Percentiles rank a stretch among this genome's conserved stretches.
These are phyloP conservation scores for Stratiolaelaps scimitus DNA, from an alignment of 1,140 invertebrate species.

Conservation along the genomic window DNA sequence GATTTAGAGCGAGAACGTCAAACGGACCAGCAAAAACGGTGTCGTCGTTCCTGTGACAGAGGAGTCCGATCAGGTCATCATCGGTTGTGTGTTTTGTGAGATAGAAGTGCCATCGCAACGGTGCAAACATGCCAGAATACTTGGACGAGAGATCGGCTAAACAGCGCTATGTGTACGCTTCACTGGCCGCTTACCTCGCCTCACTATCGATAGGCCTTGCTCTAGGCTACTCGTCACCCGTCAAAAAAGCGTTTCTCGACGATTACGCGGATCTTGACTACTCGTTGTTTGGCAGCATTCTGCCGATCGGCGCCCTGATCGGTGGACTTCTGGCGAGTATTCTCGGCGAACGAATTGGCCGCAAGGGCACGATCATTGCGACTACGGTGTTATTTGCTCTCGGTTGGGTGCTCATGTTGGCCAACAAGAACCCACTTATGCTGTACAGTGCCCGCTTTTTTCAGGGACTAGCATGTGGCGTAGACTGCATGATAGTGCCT, in stretches of 20 bases:
- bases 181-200: not conserved
- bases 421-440: constrained; percentile 3
- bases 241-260: not conserved
- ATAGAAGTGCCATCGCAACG: no score
- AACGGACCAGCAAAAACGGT: no score
- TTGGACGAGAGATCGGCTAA: not conserved
- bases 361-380: constrained; percentile 28
- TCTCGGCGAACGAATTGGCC: constrained; percentile 30
- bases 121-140: not conserved
- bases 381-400: constrained; percentile 9
- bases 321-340: constrained; percentile 36
- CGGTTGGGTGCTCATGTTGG: constrained; percentile 23
- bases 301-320: constrained; percentile 32
- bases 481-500: constrained; percentile 28
- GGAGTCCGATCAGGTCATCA: no score
- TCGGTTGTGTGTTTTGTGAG: no score
- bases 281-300: constrained; percentile 30
- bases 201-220: constrained; percentile 1
- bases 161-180: not conserved
- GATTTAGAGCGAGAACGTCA: no score
- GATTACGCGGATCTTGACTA: not conserved
- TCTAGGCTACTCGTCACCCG: constrained; percentile 6
- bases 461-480: constrained; percentile 29
- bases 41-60: no score
- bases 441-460: constrained; percentile 15